Percentiles rank a stretch among this genome's conserved stretches.
These are phyloP conservation scores for Monochamus saltuarius DNA, from an alignment of 1,140 invertebrate genomes.

Conservation along the genomic window DNA sequence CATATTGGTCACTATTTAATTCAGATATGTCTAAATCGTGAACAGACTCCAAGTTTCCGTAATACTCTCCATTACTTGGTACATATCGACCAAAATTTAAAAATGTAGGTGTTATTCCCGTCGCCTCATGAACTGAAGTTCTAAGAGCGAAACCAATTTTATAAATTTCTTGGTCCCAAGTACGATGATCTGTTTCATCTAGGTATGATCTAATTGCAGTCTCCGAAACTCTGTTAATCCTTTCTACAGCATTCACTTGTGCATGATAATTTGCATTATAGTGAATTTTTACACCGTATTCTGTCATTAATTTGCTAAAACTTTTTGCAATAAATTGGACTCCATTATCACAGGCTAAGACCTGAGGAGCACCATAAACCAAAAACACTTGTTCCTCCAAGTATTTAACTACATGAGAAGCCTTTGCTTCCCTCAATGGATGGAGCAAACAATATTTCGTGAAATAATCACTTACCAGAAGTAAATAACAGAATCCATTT, in stretches of 20 bases:
- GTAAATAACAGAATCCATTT: too few species aligned
- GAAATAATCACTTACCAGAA: too few species aligned
- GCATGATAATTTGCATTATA: slow-evolving; percentile 13
- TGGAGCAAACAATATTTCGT: too few species aligned
- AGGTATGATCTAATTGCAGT: slow-evolving; percentile 21
- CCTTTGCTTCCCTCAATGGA: too few species aligned
- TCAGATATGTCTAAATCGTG: too few species aligned
- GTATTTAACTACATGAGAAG: too few species aligned
- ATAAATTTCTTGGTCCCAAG: slow-evolving; percentile 15
- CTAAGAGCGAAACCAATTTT: slow-evolving; percentile 18
- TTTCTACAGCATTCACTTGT: slow-evolving; percentile 20
- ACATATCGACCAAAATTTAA: neutral
- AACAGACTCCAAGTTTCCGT: neutral
- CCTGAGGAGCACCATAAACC: too few species aligned
- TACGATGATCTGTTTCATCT: slow-evolving; percentile 22
- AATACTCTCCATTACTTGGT: slow-evolving; percentile 17
- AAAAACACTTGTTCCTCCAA: too few species aligned
- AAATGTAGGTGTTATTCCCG: slow-evolving; percentile 13
- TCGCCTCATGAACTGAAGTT: slow-evolving; percentile 26
- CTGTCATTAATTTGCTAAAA: slow-evolving; percentile 3
- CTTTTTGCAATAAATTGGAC: slow-evolving; percentile 18
- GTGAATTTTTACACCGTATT: slow-evolving; percentile 5
- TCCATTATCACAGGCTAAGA: too few species aligned
- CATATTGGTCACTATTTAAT: too few species aligned
- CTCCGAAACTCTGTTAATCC: slow-evolving; percentile 15